Conservation (phyloP, 2,797 vertebrate species). For the Clarias laeviceps region DNA sequence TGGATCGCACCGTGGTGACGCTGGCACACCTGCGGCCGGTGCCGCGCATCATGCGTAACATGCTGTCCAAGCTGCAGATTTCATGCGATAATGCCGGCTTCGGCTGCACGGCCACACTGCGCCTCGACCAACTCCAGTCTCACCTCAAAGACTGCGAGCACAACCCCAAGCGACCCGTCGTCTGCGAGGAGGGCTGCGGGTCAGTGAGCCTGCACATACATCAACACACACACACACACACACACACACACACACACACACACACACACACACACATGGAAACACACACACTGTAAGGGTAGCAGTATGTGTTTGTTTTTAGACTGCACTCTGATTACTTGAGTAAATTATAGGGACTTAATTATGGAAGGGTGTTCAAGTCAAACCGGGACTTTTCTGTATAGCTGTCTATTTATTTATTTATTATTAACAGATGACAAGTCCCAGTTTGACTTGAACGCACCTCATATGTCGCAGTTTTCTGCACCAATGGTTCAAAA, state of each 20-base stretch:
- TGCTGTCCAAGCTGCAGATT: conserved; percentile 98
- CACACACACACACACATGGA: background rate
- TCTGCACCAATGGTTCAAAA: background rate
- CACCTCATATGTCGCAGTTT: background rate
- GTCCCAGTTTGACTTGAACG: no score
- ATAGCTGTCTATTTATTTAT: no score
- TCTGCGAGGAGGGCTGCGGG: conserved; percentile 96
- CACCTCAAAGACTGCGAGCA: conserved; percentile 98
- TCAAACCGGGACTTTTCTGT: no score
- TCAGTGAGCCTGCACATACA: conserved; percentile 67
- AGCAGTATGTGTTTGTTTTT: background rate
- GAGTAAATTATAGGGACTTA: background rate
- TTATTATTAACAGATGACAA: no score
- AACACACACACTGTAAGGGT: background rate
- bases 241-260: background rate
- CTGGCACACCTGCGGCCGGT: conserved; percentile 96
- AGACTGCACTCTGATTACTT: background rate
- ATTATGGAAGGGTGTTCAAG: no score
- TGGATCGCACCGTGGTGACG: conserved; percentile 97
- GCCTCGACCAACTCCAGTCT: conserved; percentile 94
- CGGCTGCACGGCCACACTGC: conserved; percentile 90
- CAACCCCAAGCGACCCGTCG: conserved; percentile 96
- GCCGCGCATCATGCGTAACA: conserved; percentile 98
- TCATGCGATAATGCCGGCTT: conserved; percentile 94
- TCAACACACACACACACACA: background rate